Percentiles rank a stretch among this genome's conserved stretches.
Conservation (phyloP, 1,140 invertebrate genomes). For the Tribolium castaneum region DNA sequence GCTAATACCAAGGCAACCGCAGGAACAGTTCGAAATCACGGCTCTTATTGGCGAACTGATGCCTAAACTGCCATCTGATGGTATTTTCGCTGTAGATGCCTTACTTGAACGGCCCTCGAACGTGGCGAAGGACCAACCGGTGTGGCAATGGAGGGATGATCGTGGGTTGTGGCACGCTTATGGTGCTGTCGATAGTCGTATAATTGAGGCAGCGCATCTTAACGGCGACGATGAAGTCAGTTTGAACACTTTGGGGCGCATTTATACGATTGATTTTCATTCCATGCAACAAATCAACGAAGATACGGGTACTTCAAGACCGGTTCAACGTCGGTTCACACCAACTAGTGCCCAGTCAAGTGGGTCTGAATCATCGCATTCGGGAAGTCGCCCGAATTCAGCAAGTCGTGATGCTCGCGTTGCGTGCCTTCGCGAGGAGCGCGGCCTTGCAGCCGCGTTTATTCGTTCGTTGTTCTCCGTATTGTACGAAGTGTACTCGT, state of each 20-base stretch:
- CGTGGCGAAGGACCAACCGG: slow-evolving; percentile 79
- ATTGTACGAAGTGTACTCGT: slow-evolving; percentile 96
- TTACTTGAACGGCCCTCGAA: slow-evolving; percentile 81
- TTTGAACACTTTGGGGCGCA: slow-evolving; percentile 88
- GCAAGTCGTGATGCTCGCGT: slow-evolving; percentile 67
- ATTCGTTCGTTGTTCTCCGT: slow-evolving; percentile 91
- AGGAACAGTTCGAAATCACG: slow-evolving; percentile 97
- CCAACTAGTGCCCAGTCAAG: slow-evolving; percentile 57
- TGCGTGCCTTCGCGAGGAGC: slow-evolving; percentile 73
- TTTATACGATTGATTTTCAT: slow-evolving; percentile 96
- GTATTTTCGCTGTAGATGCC: slow-evolving; percentile 92
- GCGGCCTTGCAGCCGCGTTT: slow-evolving; percentile 80
- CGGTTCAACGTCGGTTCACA: slow-evolving; percentile 80
- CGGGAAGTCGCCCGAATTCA: slow-evolving; percentile 52
- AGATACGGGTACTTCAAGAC: slow-evolving; percentile 92
- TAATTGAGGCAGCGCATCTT: slow-evolving; percentile 89
- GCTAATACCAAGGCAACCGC: slow-evolving; percentile 87
- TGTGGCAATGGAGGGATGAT: slow-evolving; percentile 98
- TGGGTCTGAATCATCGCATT: slow-evolving; percentile 49
- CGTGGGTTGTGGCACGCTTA: slow-evolving; percentile 82
- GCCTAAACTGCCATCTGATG: slow-evolving; percentile 90
- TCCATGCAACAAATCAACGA: slow-evolving; percentile 99
- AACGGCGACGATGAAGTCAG: slow-evolving; percentile 95
- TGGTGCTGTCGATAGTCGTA: slow-evolving; percentile 73
- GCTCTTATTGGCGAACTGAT: slow-evolving; percentile 96